These are phyloP conservation scores for Halocynthia aurantium DNA, from an alignment of 23 tunicate genomes.

Conservation along the genomic window DNA sequence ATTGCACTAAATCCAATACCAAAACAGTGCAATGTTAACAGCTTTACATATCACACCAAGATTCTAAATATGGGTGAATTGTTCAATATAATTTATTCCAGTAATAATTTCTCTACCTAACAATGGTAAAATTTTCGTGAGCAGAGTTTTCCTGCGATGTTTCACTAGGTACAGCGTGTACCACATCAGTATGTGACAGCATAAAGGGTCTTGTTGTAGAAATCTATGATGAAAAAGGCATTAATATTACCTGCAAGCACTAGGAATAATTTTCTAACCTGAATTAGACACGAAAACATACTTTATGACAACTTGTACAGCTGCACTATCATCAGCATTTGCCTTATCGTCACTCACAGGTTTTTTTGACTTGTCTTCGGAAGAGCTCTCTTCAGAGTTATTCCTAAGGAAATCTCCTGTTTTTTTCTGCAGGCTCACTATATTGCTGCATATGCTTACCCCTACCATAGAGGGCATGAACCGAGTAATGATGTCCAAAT, in stretches of 20 bases:
- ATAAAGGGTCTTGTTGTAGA: conserved; percentile 55
- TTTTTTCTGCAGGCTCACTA: conserved; percentile 20
- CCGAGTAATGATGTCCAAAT: conserved; percentile 41
- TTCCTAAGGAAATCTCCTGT: conserved; percentile 26
- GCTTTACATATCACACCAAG: no score
- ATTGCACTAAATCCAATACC: no score
- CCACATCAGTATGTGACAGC: conserved; percentile 72
- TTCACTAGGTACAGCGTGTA: conserved; percentile 49
- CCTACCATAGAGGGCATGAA: conserved; percentile 55
- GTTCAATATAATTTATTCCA: no score
- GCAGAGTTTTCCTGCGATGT: conserved; percentile 43
- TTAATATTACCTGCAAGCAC: conserved; percentile 5
- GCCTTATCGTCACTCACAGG: background rate
- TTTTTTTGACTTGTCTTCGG: background rate
- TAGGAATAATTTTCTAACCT: background rate
- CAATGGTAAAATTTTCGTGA: conserved; percentile 39
- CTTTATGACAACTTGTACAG: conserved; percentile 15
- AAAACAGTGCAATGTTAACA: no score
- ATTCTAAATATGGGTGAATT: no score
- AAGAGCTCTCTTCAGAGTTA: conserved; percentile 8
- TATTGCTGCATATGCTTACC: conserved; percentile 42
- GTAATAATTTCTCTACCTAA: conserved; percentile 19
- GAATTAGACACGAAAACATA: background rate
- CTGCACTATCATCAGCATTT: conserved; percentile 6
- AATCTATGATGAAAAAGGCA: conserved; percentile 13